Conservation (phyloP, 2,888 invertebrate genomes). For the Rotaria macrura region DNA sequence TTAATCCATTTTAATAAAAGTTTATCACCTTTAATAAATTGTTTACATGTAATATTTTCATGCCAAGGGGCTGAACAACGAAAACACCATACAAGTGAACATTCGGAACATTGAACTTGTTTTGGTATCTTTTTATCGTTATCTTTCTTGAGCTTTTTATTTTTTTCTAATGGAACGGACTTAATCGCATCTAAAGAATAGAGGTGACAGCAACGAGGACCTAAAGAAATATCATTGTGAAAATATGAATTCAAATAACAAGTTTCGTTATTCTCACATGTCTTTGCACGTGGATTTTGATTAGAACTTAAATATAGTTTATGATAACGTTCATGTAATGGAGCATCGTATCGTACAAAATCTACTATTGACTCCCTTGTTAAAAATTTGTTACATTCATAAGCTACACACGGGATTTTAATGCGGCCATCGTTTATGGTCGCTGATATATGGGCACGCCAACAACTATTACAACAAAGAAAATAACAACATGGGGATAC, state of each 20-base stretch:
- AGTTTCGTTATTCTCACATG: background rate
- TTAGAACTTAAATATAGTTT: background rate
- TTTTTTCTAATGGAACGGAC: background rate
- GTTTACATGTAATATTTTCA: slow-evolving; percentile 18
- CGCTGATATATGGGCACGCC: background rate
- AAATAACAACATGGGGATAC: slow-evolving; percentile 10
- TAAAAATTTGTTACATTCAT: slow-evolving; percentile 16
- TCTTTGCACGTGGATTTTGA: slow-evolving; percentile 10
- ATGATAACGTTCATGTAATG: slow-evolving; percentile 15
- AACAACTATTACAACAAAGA: slow-evolving; percentile 12
- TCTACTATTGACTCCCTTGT: background rate
- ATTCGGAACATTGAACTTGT: slow-evolving; percentile 38
- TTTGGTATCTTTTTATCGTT: slow-evolving; percentile 8
- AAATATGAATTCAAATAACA: background rate
- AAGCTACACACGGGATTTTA: background rate
- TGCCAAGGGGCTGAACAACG: slow-evolving; percentile 19
- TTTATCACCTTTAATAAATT: slow-evolving; percentile 18
- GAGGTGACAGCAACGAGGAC: background rate
- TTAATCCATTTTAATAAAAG: slow-evolving; percentile 11
- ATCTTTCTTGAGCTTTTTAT: background rate
- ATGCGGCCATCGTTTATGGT: background rate
- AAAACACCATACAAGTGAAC: slow-evolving; percentile 15
- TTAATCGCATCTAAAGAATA: background rate
- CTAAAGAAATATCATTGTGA: background rate
- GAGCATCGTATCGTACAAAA: slow-evolving; percentile 1